Evolutionary conservation across 2,888 invertebrate genomes (phyloP), one percentile per base, ranked within the genome.

Genomic region (Eugnorisma glareosa): DNA sequence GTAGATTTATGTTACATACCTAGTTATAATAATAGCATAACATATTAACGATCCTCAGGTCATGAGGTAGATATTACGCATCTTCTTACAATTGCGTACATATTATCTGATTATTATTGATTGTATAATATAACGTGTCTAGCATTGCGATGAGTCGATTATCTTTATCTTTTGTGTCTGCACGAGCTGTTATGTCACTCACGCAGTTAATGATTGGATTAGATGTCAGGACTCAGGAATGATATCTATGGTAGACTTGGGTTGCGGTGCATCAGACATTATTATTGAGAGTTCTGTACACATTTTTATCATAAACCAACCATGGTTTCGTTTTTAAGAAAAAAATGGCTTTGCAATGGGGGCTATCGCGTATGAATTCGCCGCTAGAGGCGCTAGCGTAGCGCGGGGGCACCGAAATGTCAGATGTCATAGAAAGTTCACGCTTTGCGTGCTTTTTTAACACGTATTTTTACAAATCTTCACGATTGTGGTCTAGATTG

Each of bases 121-220:
- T 78, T 78, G 51, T 61, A 35, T 79, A 67, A 78, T 83, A 54
- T 31, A 67, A 78, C 67, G 68, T 68, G 84, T 78, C 79, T 83
- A 31, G 78, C 61, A 79, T 83, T 5, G 31, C 61, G 37, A 54
- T 67, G 51, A 83, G 37, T 83, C 13, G n/a, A 67, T 48, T 51
- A 51, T 45, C 43, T 67, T 67, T 45, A 43, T 35, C n/a, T 67
- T 45, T 68, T 67, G 54, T 67, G 68, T 51, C 66, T 43, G 48
- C 40, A 40, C 18, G 24, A 48, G 48, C 18, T 40, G 37, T 64
- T 28, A 35, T n/a, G 15, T 76, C 37, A 76, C 15, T 40, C n/a
- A 48, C 28, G 15, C 11, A 54, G 48, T 48, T 37, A 11, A 35
- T 82, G 15, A 75, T 37, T 63, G 37, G 15, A 1, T 63, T 51